phyloP scores from a whole-genome alignment of 2,797 vertebrate genomes.

The Lepilemur ruficaudatus region DNA sequence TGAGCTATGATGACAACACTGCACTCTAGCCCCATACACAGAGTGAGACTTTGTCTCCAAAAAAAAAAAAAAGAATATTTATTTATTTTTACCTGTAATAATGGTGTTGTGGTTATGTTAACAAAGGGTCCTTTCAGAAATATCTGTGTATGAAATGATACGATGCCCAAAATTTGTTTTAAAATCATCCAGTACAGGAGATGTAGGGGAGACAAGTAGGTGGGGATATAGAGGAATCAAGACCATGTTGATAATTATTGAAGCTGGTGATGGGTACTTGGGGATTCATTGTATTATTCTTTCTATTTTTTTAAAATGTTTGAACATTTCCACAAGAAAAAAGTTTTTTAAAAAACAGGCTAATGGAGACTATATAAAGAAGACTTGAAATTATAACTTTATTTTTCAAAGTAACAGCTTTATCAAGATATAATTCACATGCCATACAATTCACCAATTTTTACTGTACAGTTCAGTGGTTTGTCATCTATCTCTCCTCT shows the following conservation, averaged over 20 bases:
- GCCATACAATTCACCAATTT: not conserved
- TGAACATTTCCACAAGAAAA: not conserved
- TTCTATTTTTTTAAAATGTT: not conserved
- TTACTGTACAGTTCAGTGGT: not conserved
- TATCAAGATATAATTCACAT: conserved; percentile 1
- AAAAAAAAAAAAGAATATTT: too few species aligned
- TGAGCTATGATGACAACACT: too few species aligned
- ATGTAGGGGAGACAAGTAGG: not conserved
- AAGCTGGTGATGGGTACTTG: not conserved
- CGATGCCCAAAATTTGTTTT: not conserved
- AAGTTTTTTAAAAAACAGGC: not conserved
- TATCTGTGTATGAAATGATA: not conserved
- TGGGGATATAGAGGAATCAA: not conserved
- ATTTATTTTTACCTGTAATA: not conserved
- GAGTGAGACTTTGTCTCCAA: too few species aligned
- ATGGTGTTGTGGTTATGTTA: not conserved
- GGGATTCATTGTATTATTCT: not conserved
- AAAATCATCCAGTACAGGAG: not conserved
- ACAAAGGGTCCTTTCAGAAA: not conserved
- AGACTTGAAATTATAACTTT: not conserved
- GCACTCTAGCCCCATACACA: too few species aligned
- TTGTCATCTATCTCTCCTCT: not conserved
- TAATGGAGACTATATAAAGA: not conserved
- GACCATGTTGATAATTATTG: not conserved
- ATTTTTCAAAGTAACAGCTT: conserved; percentile 13